A percentile compares a stretch with the other conserved stretches of the same genome.
phyloP scores from a whole-genome alignment of 2,113 vertebrate genomes.

The Trogon surrucura region DNA sequence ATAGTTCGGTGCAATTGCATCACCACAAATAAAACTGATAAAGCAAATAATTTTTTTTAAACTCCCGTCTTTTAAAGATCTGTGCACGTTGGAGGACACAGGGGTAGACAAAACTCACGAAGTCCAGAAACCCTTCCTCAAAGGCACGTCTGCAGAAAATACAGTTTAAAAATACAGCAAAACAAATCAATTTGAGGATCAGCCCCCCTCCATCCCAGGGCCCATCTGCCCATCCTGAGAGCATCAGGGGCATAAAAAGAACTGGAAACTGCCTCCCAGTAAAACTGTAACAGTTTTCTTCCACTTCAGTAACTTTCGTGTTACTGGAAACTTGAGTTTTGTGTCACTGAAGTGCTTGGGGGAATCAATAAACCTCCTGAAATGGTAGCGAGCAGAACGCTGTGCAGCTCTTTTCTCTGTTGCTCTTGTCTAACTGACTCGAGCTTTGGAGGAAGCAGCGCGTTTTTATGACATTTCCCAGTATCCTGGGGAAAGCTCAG shows the following conservation, averaged over 20 bases:
- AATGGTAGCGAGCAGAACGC: neutral
- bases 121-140: neutral
- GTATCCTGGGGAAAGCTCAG: neutral
- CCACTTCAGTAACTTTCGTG: neutral
- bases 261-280: neutral
- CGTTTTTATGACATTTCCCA: neutral
- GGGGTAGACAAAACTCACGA: neutral
- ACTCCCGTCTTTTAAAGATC: neutral
- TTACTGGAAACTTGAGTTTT: neutral
- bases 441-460: neutral
- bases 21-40: neutral
- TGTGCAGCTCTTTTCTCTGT: neutral
- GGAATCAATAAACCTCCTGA: neutral
- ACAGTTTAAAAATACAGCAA: neutral
- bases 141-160: neutral
- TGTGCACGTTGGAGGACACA: neutral
- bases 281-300: neutral
- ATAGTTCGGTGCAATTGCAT: neutral
- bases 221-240: fast-evolving
- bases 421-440: neutral
- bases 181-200: neutral
- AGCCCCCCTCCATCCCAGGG: neutral
- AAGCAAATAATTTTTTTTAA: neutral
- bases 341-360: neutral
- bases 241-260: fast-evolving